A percentile compares a stretch with the other conserved stretches of the same genome.
phyloP scores from a whole-genome alignment of 2,888 invertebrate species.

The Nomada ruficornis region DNA sequence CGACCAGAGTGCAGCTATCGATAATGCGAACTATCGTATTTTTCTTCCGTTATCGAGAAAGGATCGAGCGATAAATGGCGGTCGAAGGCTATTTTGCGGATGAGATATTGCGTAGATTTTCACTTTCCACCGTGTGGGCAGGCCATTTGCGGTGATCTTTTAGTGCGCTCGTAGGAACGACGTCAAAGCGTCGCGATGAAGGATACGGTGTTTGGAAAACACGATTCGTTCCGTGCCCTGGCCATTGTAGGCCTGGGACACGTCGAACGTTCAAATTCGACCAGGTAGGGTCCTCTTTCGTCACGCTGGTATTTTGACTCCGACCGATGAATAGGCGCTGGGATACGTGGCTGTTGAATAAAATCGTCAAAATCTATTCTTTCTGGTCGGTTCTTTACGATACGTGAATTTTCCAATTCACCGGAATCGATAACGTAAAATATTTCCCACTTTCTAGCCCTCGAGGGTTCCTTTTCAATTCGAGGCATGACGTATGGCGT shows the following conservation, averaged over 20 bases:
- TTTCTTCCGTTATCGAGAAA: constrained; percentile 62
- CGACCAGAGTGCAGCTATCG: constrained; percentile 28
- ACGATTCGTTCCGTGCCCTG: constrained; percentile 73
- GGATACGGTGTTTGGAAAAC: constrained; percentile 73
- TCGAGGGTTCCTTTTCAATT: too few species aligned
- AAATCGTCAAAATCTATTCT: constrained; percentile 22
- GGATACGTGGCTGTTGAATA: constrained; percentile 1
- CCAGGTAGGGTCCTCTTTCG: constrained; percentile 67
- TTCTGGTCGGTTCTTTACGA: not conserved
- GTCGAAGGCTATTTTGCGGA: constrained; percentile 52
- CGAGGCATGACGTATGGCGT: not conserved
- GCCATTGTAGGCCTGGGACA: constrained; percentile 51
- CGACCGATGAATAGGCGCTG: not conserved
- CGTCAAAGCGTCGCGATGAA: constrained; percentile 45
- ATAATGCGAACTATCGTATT: constrained; percentile 35
- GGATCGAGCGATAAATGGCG: constrained; percentile 65
- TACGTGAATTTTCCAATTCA: not conserved
- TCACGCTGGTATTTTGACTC: constrained; percentile 57
- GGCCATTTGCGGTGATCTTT: constrained; percentile 58
- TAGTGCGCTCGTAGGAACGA: constrained; percentile 24
- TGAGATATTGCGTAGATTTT: constrained; percentile 71
- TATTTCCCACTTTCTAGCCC: not conserved
- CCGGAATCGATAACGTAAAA: not conserved
- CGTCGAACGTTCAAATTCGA: constrained; percentile 68
- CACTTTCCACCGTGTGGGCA: constrained; percentile 55